Evolutionary conservation across 2,888 invertebrate species (phyloP).

Genomic region (Crossocerus cetratus): DNA sequence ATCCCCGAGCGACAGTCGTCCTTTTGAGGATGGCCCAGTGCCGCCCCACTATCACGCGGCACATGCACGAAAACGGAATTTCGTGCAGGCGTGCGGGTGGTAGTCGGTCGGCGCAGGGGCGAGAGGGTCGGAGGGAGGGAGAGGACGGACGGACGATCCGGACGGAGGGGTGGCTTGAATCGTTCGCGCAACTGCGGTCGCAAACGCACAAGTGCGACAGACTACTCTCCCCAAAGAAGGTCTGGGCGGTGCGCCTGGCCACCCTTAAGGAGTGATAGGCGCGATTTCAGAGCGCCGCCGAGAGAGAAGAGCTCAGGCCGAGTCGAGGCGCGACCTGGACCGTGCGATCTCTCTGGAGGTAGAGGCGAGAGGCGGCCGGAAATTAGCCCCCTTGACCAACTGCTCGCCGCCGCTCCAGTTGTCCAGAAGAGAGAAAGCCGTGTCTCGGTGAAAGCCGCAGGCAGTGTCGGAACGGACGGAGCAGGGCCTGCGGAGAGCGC

Average conservation of each 20-base stretch:
- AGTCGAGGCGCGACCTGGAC: conserved; percentile 7
- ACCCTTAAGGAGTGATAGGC: conserved; percentile 62
- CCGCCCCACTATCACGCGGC: conserved; percentile 55
- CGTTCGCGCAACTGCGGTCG: conserved; percentile 76
- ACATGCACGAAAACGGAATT: conserved; percentile 77
- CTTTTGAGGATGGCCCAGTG: conserved; percentile 76
- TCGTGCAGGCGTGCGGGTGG: conserved; percentile 77
- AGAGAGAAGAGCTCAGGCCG: conserved; percentile 20
- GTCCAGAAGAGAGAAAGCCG: background rate
- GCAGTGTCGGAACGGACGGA: conserved; percentile 27
- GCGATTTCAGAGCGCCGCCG: conserved; percentile 2
- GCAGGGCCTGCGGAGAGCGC: conserved; percentile 10
- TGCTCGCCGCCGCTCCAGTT: conserved; percentile 37
- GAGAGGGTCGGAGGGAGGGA: background rate
- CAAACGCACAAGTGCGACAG: conserved; percentile 65
- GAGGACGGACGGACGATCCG: conserved; percentile 73
- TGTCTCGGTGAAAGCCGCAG: conserved; percentile 22
- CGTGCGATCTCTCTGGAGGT: conserved; percentile 41
- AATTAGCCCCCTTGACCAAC: conserved; percentile 52
- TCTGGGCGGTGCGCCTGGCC: conserved; percentile 45
- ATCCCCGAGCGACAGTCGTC: conserved; percentile 76
- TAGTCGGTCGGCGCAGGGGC: conserved; percentile 48
- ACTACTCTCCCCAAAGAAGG: conserved; percentile 78
- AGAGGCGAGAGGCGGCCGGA: conserved; percentile 55
- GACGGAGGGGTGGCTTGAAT: conserved; percentile 14